Evolutionary conservation across 2,888 invertebrate species (phyloP).

Genomic region (Chymomyza amoena): DNA sequence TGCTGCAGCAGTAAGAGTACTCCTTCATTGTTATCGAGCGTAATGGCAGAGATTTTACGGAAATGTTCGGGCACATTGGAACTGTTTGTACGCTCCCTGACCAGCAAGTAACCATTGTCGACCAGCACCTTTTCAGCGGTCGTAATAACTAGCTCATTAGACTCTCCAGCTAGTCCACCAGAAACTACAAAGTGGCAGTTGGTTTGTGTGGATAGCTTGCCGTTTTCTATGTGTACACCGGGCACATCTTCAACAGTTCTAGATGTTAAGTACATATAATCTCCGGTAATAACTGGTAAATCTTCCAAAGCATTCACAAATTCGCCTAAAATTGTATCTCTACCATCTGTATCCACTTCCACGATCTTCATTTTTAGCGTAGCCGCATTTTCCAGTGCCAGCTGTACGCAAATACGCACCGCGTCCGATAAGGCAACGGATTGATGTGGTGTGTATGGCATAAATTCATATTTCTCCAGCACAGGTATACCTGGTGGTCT

Average conservation of each 20-base stretch:
- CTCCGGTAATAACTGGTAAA: slow-evolving; percentile 85
- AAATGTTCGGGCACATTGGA: slow-evolving; percentile 62
- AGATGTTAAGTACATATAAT: slow-evolving; percentile 80
- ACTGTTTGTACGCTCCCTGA: slow-evolving; percentile 80
- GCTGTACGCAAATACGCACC: slow-evolving; percentile 83
- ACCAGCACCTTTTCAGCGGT: slow-evolving; percentile 80
- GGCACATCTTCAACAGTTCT: slow-evolving; percentile 76
- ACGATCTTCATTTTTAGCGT: slow-evolving; percentile 82
- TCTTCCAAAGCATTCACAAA: slow-evolving; percentile 83
- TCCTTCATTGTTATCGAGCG: slow-evolving; percentile 69
- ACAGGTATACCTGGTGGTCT: slow-evolving; percentile 86
- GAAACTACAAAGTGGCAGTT: slow-evolving; percentile 75
- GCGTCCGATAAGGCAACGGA: slow-evolving; percentile 78
- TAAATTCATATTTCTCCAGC: slow-evolving; percentile 86
- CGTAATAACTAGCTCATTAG: slow-evolving; percentile 74
- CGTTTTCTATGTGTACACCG: slow-evolving; percentile 82
- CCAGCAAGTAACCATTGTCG: slow-evolving; percentile 82
- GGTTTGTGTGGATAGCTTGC: slow-evolving; percentile 79
- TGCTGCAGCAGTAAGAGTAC: slow-evolving; percentile 73
- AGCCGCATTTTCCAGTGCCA: slow-evolving; percentile 86
- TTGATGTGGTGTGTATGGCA: slow-evolving; percentile 81
- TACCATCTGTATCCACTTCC: slow-evolving; percentile 81
- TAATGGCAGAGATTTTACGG: slow-evolving; percentile 64
- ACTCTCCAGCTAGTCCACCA: slow-evolving; percentile 53
- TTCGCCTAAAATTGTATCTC: slow-evolving; percentile 80